Percentiles rank a stretch among this genome's conserved stretches.
Conservation (phyloP, 2,888 invertebrate species). For the Eristalinus aeneus region DNA sequence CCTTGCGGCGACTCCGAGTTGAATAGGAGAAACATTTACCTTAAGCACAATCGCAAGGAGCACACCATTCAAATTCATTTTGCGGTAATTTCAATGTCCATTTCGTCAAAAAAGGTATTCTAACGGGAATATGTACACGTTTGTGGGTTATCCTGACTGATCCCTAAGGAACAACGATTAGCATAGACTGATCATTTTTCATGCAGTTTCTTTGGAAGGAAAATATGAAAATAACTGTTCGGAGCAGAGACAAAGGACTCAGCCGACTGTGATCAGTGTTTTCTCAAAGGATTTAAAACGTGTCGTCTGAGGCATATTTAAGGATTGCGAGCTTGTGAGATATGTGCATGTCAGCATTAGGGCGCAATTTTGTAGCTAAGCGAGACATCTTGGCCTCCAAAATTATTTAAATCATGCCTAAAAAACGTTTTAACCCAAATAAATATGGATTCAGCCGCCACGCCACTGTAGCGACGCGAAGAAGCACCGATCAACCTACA, state of each 20-base stretch:
- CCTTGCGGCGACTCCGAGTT: neutral
- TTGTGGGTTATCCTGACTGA: slow-evolving; percentile 1
- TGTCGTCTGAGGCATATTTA: slow-evolving; percentile 2
- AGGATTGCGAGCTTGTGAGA: neutral
- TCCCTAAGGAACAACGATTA: slow-evolving; percentile 54
- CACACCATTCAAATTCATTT: slow-evolving; percentile 60
- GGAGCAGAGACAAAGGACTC: slow-evolving; percentile 13
- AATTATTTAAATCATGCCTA: too few relatives aligned
- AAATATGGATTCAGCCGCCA: too few relatives aligned
- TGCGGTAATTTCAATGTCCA: slow-evolving; percentile 61
- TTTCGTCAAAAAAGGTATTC: slow-evolving; percentile 13
- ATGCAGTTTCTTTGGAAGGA: slow-evolving; percentile 54
- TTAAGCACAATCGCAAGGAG: slow-evolving; percentile 54
- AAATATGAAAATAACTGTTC: slow-evolving; percentile 65
- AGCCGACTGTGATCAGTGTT: neutral
- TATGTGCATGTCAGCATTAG: neutral
- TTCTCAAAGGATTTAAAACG: slow-evolving; percentile 33
- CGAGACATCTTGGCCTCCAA: too few relatives aligned
- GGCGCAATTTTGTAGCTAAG: too few relatives aligned
- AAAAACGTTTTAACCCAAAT: too few relatives aligned
- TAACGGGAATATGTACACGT: slow-evolving; percentile 49
- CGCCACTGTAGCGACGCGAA: too few relatives aligned
- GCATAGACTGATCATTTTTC: slow-evolving; percentile 65
- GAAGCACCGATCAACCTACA: too few relatives aligned
- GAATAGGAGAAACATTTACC: slow-evolving; percentile 17